Evolutionary conservation across 2,888 invertebrate genomes (phyloP).

Genomic region (Calliscelio sp.): DNA sequence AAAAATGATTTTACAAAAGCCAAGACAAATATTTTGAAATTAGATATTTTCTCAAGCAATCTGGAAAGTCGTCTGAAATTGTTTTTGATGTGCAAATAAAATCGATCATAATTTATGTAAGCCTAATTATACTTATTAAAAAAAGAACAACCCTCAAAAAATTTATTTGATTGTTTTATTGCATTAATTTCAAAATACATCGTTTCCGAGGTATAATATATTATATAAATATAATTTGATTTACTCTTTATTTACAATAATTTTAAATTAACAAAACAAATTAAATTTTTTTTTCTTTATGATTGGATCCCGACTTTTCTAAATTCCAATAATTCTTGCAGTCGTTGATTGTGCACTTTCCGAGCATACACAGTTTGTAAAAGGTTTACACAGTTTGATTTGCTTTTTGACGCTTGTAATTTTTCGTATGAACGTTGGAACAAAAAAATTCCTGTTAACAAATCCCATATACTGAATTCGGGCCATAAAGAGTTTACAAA

Average conservation of each 20-base stretch:
- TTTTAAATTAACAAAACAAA: constrained; percentile 25
- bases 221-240: constrained; percentile 64
- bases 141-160: not conserved
- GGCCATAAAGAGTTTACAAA: constrained; percentile 98
- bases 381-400: constrained; percentile 15
- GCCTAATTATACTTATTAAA: too few species aligned
- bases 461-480: constrained; percentile 97
- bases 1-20: not conserved
- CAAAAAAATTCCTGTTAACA: constrained; percentile 93
- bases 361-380: constrained; percentile 25
- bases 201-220: constrained; percentile 34
- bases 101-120: constrained; percentile 39
- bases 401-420: constrained; percentile 10
- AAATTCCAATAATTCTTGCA: constrained; percentile 37
- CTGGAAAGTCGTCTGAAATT: constrained; percentile 20
- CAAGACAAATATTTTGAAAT: constrained; percentile 7
- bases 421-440: constrained; percentile 89
- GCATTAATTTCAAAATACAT: constrained; percentile 54
- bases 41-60: constrained; percentile 32
- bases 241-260: constrained; percentile 60
- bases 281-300: constrained; percentile 18
- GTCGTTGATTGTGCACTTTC: constrained; percentile 46
- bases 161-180: constrained; percentile 57
- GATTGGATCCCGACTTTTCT: constrained; percentile 38
- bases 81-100: constrained; percentile 42